phyloP scores from a whole-genome alignment of 2,888 invertebrate genomes.

The Athalia rosae region DNA sequence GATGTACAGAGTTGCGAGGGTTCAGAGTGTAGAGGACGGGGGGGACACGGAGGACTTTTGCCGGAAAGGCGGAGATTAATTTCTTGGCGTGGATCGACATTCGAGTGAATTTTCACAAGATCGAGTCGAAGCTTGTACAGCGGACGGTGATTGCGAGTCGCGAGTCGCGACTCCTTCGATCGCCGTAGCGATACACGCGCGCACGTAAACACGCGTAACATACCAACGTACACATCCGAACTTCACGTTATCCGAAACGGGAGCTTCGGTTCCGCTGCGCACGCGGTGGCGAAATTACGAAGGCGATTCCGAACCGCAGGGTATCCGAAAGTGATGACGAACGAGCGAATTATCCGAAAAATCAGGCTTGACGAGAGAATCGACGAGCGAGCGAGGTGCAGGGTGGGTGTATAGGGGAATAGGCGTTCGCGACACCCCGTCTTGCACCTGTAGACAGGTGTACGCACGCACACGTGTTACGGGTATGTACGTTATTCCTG shows the following conservation, averaged over 20 bases:
- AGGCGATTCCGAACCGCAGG: constrained; percentile 38
- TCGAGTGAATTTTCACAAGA: constrained; percentile 14
- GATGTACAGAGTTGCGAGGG: constrained; percentile 7
- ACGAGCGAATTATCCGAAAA: constrained; percentile 58
- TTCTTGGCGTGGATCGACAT: constrained; percentile 23
- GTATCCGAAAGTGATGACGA: constrained; percentile 51
- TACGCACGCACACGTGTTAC: too few relatives aligned
- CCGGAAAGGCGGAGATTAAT: constrained; percentile 6
- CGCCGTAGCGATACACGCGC: too few relatives aligned
- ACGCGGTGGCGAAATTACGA: constrained; percentile 54
- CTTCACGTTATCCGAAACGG: constrained; percentile 56
- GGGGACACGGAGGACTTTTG: not conserved
- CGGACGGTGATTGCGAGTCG: not conserved
- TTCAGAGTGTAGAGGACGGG: too few relatives aligned
- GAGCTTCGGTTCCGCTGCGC: constrained; percentile 55
- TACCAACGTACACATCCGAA: not conserved
- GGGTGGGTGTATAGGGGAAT: not conserved
- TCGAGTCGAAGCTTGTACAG: constrained; percentile 37
- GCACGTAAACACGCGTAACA: too few relatives aligned
- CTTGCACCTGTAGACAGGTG: too few relatives aligned
- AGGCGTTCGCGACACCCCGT: too few relatives aligned
- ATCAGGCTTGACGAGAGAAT: constrained; percentile 58
- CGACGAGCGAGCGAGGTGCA: constrained; percentile 14
- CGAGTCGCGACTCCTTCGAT: too few relatives aligned
- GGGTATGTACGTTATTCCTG: not conserved